Conservation (phyloP, 2,113 vertebrate species). For the Alaudala cheleensis region DNA sequence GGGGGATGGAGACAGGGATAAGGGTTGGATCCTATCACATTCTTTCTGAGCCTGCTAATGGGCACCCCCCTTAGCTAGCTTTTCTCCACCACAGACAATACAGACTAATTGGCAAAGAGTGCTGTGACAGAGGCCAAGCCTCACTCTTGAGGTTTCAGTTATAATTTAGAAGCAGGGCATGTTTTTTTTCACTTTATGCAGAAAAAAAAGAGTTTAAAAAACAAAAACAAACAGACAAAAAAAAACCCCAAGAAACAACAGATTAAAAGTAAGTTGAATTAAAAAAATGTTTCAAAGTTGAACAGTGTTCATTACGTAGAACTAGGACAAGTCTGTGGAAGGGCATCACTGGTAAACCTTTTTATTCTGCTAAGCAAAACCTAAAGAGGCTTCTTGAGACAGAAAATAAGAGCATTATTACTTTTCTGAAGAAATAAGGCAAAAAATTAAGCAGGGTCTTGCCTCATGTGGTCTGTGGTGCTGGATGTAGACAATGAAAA, state of each 20-base stretch:
- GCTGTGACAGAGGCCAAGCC: neutral
- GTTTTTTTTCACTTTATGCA: neutral
- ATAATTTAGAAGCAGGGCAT: neutral
- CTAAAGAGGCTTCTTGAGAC: neutral
- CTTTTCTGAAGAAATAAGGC: neutral
- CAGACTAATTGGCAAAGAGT: conserved; percentile 23
- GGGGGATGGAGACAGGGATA: neutral
- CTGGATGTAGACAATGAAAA: neutral
- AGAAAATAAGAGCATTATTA: neutral
- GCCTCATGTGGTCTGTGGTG: neutral
- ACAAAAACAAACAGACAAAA: neutral
- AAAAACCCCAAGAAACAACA: fast-evolving
- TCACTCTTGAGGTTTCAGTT: neutral
- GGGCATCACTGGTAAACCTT: neutral
- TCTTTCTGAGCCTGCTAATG: neutral
- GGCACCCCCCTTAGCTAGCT: neutral
- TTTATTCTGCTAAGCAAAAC: neutral
- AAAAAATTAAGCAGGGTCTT: neutral
- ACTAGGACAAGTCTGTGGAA: neutral
- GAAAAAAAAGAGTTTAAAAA: neutral
- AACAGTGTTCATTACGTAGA: neutral
- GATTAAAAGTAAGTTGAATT: neutral
- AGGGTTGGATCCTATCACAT: neutral
- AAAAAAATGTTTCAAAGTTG: neutral
- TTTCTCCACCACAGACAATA: neutral